Percentiles rank a stretch among this genome's conserved stretches.
phyloP scores from a whole-genome alignment of 1,140 invertebrate species.

The Lerema accius region DNA sequence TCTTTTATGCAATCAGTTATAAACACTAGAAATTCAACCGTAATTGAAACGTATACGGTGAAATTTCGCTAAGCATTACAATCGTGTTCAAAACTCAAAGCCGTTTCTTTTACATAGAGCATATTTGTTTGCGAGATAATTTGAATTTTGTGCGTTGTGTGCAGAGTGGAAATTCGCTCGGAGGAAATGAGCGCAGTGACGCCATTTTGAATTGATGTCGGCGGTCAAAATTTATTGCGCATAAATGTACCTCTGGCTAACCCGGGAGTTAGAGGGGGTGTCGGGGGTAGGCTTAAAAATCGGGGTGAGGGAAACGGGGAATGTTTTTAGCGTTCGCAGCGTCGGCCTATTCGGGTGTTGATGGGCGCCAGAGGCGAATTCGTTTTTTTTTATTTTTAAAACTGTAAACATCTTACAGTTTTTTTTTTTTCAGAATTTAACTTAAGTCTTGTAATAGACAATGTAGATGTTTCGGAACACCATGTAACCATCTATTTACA shows the following conservation, averaged over 20 bases:
- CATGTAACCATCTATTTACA: too few relatives aligned
- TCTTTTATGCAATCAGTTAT: slow-evolving; percentile 61
- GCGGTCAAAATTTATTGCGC: slow-evolving; percentile 82
- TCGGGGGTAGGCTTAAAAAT: slow-evolving; percentile 79
- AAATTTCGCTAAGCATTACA: slow-evolving; percentile 59
- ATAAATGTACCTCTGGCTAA: slow-evolving; percentile 82
- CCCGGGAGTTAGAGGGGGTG: slow-evolving; percentile 77
- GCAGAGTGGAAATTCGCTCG: slow-evolving; percentile 54
- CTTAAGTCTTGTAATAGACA: too few relatives aligned
- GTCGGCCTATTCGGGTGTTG: slow-evolving; percentile 80
- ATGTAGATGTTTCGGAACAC: too few relatives aligned
- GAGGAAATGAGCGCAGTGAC: slow-evolving; percentile 46
- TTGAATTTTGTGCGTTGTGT: slow-evolving; percentile 38
- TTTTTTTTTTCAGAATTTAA: too few relatives aligned
- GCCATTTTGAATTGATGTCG: slow-evolving; percentile 69
- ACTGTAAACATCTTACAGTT: neutral
- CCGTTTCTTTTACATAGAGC: slow-evolving; percentile 75
- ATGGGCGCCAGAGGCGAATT: slow-evolving; percentile 66
- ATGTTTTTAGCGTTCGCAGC: slow-evolving; percentile 79
- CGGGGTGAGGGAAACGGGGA: slow-evolving; percentile 72
- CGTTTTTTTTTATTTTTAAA: slow-evolving; percentile 28
- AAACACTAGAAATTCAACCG: slow-evolving; percentile 47
- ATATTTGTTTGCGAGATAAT: slow-evolving; percentile 39
- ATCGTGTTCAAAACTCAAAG: slow-evolving; percentile 63
- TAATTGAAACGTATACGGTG: slow-evolving; percentile 47